Evolutionary conservation across 2,797 vertebrate species (phyloP), one percentile per base, ranked within the genome.

Genomic region (Percopsis omiscomaycus): DNA sequence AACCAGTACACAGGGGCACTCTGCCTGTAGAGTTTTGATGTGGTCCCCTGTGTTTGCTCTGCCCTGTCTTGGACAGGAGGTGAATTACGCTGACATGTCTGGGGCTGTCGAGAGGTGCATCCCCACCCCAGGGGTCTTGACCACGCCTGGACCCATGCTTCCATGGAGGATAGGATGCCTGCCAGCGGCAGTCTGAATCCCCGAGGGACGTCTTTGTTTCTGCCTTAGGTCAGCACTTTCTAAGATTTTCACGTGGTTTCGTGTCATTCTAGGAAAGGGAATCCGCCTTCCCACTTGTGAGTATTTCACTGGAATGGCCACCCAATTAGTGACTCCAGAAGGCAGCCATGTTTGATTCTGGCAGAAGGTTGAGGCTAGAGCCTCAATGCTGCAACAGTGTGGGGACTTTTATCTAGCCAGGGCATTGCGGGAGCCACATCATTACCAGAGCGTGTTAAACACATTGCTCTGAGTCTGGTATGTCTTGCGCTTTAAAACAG

Each of bases 41-140:
- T 89, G 90, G 88, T 71, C 75, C 64, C 78, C 37, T 81, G 78
- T 71, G 80, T 87, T 90, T 83, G 78, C 78, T 78, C 78, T 71
- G 66, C 69, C 51, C 11, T 69, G 67, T 32, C n/a, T 64, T 76
- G 77, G 70, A 78, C 61, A 58, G 69, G 74, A 85, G 84, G 73
- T 75, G 71, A 80, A 79, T 72, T 79, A 66, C 42, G 69, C 62
- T 48, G 62, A 85, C 81, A 73, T 66, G 66, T 76, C 75, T 37
- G n/a, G 63, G 80, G 75, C 64, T 75, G 80, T 77, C 5, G 57
- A 49, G 61, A 71, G 74, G 69, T 70, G 61, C 22, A 11, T 59
- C 58, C 60, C 67, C 14, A 62, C 69, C 68, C 6, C 5, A 46
- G 76, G 70, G 47, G 12, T 16, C 29, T 4, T 13, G 12, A 29